Base-by-base conservation (phyloP, 1,140 invertebrate species). In the Forficula auricularia region DNA sequence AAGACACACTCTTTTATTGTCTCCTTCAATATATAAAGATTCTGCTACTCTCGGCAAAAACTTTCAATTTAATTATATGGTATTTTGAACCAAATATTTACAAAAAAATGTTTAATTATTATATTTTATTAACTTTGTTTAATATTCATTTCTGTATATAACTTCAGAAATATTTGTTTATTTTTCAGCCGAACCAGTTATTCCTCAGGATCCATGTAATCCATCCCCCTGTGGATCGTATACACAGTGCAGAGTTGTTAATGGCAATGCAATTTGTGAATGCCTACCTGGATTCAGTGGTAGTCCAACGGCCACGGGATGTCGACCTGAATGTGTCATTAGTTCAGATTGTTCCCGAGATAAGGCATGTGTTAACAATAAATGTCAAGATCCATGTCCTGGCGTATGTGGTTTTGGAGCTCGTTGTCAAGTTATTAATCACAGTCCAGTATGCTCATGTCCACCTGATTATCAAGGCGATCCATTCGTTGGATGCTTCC, bases 361-460 rank as follows among this genome's bases (percentile, higher is more conserved):
- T 54, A 72, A 71, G 40, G 74, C 80, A 31, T 86, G 83, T 53
- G 66, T 79, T 2, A 72, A 76, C 47, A 73, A 71, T 42, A 75
- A 73, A 52, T 86, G 82, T 53, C 59, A 73, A 8, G 73, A 84
- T 57, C 82, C 81, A 2, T 87, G 82, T 52, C 55, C 68, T 0
- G 77, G 77, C 18, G 67, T 74, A 2, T 84, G 81, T 54, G 79
- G 77, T 7, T 71, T 69, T 50, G 66, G 62, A 19, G 79, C 76
- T 8, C 50, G 71, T 46, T 80, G 82, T 50, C 63, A 73, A 40
- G 74, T 77, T 0, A 72, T 81, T 50, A 82, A 82, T 54, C 84
- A 87, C 53, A 79, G 78, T 48, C 79, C 82, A 2, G 71, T 84
- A 3, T 87, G 83, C 52, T 76, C 71, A 10, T 88, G 84, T 54